Base-by-base conservation (phyloP, 2,888 invertebrate genomes). In the Xestia rhomboidea region DNA sequence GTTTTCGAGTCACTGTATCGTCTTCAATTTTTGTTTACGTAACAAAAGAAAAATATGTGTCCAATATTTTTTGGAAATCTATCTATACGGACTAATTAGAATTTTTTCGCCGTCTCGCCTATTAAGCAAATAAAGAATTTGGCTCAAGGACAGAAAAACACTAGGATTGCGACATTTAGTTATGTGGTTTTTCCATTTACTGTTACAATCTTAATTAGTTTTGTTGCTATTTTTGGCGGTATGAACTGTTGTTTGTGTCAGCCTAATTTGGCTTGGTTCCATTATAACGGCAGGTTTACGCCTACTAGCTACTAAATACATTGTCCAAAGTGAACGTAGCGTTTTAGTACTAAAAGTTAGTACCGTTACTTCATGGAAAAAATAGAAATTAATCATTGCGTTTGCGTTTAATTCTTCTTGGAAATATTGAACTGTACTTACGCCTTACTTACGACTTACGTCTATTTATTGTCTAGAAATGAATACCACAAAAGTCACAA, bases 61-160 rank as follows among this genome's bases (percentile, higher is more conserved):
- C n/a, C n/a, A n/a, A n/a, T n/a, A n/a, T n/a, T n/a, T n/a, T n/a
- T n/a, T n/a, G n/a, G n/a, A n/a, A n/a, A n/a, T n/a, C n/a, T n/a
- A n/a, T n/a, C n/a, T n/a, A n/a, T n/a, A n/a, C n/a, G n/a, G n/a
- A n/a, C n/a, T n/a, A n/a, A n/a, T n/a, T n/a, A n/a, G n/a, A n/a
- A n/a, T n/a, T n/a, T n/a, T n/a, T n/a, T n/a, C n/a, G n/a, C n/a
- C n/a, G n/a, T n/a, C n/a, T n/a, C n/a, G n/a, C n/a, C n/a, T n/a
- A n/a, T 83, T 74, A 83, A 72, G 69, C 73, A 73, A 63, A 80
- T 81, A 68, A 73, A 73, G 62, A 79, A 90, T 81, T 77, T 82
- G 76, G 90, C 84, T 77, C 90, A 89, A 90, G 89, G 90, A 81
- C 87, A 75, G 63, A 71, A 78, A 78, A 69, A 83, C 38, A 62